Evolutionary conservation across 2,113 vertebrate species (phyloP).

Genomic region (Acanthochromis polyacanthus): DNA sequence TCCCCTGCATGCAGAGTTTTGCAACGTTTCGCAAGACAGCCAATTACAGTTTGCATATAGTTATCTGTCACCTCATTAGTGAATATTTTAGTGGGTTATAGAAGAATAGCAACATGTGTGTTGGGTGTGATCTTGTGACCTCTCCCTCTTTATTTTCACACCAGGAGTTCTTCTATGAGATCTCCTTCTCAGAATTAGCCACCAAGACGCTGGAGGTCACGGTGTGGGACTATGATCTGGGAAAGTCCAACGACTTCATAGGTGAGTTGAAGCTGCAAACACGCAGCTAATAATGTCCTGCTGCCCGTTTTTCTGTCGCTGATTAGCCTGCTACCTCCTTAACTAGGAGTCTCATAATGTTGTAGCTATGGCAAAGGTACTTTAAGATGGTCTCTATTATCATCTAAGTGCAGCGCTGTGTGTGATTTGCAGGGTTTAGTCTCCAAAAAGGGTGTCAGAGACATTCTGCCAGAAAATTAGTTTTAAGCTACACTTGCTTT

Average conservation of each 20-base stretch:
- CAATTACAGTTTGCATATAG: slow-evolving; percentile 38
- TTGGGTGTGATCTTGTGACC: slow-evolving; percentile 20
- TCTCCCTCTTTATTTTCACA: slow-evolving; percentile 11
- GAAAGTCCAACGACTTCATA: slow-evolving; percentile 92
- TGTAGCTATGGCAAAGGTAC: slow-evolving; percentile 37
- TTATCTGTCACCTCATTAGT: slow-evolving; percentile 32
- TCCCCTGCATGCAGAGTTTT: slow-evolving; percentile 13
- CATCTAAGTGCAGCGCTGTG: slow-evolving; percentile 9
- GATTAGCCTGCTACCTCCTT: neutral
- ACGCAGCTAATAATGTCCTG: neutral
- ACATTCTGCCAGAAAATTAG: slow-evolving; percentile 12
- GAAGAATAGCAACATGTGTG: neutral
- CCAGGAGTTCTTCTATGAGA: slow-evolving; percentile 93
- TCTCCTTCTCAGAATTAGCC: slow-evolving; percentile 86
- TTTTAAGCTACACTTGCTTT: no score
- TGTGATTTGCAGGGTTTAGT: slow-evolving; percentile 28
- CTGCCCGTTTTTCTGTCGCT: neutral
- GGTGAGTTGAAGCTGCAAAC: slow-evolving; percentile 78
- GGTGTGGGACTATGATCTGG: slow-evolving; percentile 93
- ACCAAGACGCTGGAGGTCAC: slow-evolving; percentile 91
- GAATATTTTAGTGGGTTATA: neutral
- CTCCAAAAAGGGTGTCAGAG: slow-evolving; percentile 11
- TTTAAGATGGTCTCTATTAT: slow-evolving; percentile 36
- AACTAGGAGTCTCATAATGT: neutral
- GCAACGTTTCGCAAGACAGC: neutral